Evolutionary conservation across 2,113 vertebrate species (phyloP).

Genomic region (Cavia aperea): DNA sequence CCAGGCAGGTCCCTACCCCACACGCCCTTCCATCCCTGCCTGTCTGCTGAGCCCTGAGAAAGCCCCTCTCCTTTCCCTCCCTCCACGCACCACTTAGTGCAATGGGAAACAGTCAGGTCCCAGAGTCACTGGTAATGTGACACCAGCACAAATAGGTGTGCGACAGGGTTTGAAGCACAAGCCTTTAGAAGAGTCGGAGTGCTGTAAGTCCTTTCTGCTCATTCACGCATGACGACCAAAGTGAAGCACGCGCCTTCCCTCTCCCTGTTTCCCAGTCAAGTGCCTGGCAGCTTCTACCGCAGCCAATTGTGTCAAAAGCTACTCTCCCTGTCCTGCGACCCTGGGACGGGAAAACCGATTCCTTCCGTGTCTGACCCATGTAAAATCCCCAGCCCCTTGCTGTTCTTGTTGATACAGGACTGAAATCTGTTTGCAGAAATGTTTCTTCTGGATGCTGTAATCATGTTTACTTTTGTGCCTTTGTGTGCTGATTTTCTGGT

Average conservation of each 20-base stretch:
- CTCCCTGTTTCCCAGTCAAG: neutral
- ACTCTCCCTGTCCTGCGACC: neutral
- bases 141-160: neutral
- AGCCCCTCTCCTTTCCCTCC: neutral
- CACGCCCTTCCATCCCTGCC: neutral
- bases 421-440: neutral
- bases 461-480: neutral
- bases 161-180: constrained; percentile 14
- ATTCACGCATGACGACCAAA: neutral
- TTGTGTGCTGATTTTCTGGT: neutral
- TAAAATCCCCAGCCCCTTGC: neutral
- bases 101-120: neutral
- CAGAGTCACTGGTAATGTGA: neutral
- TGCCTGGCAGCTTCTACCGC: neutral
- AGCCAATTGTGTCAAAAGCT: neutral
- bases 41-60: neutral
- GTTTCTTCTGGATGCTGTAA: neutral
- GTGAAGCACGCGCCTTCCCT: neutral
- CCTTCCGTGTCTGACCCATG: neutral
- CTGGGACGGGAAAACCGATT: neutral
- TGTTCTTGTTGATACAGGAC: neutral
- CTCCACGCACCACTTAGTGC: neutral
- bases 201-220: constrained; percentile 8
- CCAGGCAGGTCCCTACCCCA: neutral
- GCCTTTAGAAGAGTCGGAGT: neutral